Evolutionary conservation across 2,113 vertebrate species (phyloP), one percentile per base, ranked within the genome.

Genomic region (Neopipo cinnamomea): DNA sequence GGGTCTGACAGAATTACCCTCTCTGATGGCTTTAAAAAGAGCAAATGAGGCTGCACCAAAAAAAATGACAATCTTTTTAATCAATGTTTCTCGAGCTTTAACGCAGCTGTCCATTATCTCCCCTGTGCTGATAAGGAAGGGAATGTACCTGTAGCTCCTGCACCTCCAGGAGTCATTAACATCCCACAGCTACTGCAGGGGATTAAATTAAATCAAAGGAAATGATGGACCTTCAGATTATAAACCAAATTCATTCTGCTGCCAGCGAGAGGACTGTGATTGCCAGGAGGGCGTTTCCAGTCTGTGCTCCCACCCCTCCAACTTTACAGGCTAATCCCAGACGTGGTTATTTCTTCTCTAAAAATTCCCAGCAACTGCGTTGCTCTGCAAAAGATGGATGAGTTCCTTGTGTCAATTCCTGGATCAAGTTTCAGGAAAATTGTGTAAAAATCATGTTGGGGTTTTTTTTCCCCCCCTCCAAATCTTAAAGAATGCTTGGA

Each of bases 41-140:
- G 23, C 53, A 67, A 75, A 78, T 55, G 80, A 91, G 19, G 49
- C 66, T 67, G n/a, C 4, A 6, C 20, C 5, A 31, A 88, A 84
- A 80, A 81, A 46, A 44, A 19, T 19, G 8, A 12, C 5, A 2
- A 49, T 31, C 23, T 55, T 84, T 88, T 93, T 15, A 70, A 90
- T 90, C 67, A 50, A 20, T 21, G n/a, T 44, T 92, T 88, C 53
- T n/a, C 25, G 71, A 50, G 52, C 85, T 95, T 81, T 71, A 81
- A 74, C 59, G 73, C 30, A 70, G 24, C 37, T 62, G 3, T 44
- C 13, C 42, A 8, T 30, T 13, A 5, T 67, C 30, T 75, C 56
- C 46, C 71, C 59, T 39, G 59, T 46, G 31, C 42, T n/a, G 68
- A 14, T 39, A 35, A 70, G 42, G 49, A 31, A n/a, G 56, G 37